Percentiles rank a stretch among this genome's conserved stretches.
These are phyloP conservation scores for Idaea straminata DNA, from an alignment of 2,888 invertebrate genomes.

Conservation along the genomic window DNA sequence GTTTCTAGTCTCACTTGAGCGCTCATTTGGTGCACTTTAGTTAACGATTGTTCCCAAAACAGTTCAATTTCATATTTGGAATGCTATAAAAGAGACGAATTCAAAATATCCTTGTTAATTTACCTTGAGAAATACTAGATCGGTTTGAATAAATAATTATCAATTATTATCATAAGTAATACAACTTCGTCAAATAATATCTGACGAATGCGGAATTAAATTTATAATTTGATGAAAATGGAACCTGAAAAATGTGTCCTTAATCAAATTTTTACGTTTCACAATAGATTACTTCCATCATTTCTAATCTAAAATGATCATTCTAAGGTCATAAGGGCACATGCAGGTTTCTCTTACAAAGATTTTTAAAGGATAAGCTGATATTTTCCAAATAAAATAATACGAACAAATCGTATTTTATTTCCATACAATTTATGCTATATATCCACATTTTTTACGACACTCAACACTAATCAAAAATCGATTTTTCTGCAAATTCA, in stretches of 20 bases:
- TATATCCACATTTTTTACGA: neutral
- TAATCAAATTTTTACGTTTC: neutral
- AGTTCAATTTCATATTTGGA: slow-evolving; percentile 26
- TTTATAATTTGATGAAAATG: neutral
- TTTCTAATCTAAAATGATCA: neutral
- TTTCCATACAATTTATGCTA: neutral
- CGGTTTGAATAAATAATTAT: neutral
- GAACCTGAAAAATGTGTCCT: neutral
- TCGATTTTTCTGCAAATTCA: neutral
- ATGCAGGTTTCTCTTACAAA: neutral
- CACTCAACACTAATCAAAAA: neutral
- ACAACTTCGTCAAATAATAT: neutral
- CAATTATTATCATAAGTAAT: neutral
- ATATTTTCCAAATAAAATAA: neutral
- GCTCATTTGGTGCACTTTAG: slow-evolving; percentile 51
- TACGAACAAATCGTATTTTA: neutral
- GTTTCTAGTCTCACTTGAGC: slow-evolving; percentile 56
- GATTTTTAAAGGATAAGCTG: neutral
- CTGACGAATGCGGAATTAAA: neutral
- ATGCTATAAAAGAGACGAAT: neutral
- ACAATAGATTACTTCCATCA: neutral
- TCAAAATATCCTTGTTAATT: neutral
- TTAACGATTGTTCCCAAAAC: slow-evolving; percentile 57
- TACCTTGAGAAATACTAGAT: neutral
- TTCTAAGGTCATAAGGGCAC: neutral